Evolutionary conservation across 2,113 vertebrate species (phyloP).

Genomic region (Gorsachius goisagi): DNA sequence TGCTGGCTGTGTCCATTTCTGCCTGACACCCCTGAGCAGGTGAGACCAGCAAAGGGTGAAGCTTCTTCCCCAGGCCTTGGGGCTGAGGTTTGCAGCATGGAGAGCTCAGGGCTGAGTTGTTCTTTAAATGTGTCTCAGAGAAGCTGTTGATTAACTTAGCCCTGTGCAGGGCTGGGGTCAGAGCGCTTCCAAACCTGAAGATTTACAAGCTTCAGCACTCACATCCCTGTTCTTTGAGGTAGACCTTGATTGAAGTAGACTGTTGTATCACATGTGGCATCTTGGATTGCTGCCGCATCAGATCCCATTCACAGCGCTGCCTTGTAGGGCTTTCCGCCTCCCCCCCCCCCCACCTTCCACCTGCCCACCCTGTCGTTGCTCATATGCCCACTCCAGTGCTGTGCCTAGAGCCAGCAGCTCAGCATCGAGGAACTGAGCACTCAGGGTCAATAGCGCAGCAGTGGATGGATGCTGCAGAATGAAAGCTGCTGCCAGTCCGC

Average conservation of each 20-base stretch:
- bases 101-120: background rate
- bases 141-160: background rate
- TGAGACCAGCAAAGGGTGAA: background rate
- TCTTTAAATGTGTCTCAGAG: background rate
- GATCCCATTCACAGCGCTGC: background rate
- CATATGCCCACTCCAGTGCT: background rate
- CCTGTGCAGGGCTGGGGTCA: background rate
- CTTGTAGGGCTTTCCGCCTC: background rate
- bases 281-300: background rate
- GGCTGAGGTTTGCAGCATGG: background rate
- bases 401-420: background rate
- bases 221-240: background rate
- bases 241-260: background rate
- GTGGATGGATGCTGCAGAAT: background rate
- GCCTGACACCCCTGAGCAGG: background rate
- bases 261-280: background rate
- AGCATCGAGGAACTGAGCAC: background rate
- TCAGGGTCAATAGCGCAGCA: background rate
- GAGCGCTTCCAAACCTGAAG: background rate
- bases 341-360: background rate
- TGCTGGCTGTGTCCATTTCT: background rate
- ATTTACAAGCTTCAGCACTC: background rate
- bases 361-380: background rate
- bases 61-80: background rate
- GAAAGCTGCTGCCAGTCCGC: background rate